Base-by-base conservation (phyloP, 2,888 invertebrate genomes). In the Idaea aversata region DNA sequence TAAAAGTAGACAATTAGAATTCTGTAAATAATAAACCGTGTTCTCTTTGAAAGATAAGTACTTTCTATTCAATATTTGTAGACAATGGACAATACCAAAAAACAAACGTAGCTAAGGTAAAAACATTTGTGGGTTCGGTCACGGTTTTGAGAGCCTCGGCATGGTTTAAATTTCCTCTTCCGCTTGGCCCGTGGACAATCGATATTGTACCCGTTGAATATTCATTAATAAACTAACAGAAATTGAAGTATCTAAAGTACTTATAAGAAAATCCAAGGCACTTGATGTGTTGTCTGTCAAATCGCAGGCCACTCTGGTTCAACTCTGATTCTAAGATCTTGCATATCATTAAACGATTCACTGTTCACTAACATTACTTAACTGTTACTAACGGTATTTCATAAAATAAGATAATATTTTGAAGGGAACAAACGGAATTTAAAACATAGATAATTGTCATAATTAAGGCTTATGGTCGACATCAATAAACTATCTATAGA, bases 81-180 rank as follows among this genome's bases (percentile, higher is more conserved):
- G 71, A 74, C 74, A 74, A 74, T 72, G 65, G 69, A 68, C 70
- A 72, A 69, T 71, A 70, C 70, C 10, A 73, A 75, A 73, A 73
- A 73, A 68, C 83, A 86, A 87, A 87, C 85, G 82, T 84, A 47
- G 47, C 47, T 47, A 81, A 82, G 82, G 81, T 84, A 83, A 83
- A 47, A 86, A 82, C 84, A 84, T 86, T 87, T 87, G 87, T 87
- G 85, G 86, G 84, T 80, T 86, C 86, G 84, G 89, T 91, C 90
- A 90, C 90, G 90, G 88, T 77, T 78, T 76, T 88, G 83, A 80
- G 80, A 81, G 82, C 82, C 84, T 84, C 88, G 84, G 82, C 85
- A 81, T 85, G 86, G 86, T 83, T 91, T 86, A 85, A 88, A 89
- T 91, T 90, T 86, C 87, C 81, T 89, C 88, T 88, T 91, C 91